phyloP scores from a whole-genome alignment of 1,140 invertebrate species.

The Sesamia nonagrioides region DNA sequence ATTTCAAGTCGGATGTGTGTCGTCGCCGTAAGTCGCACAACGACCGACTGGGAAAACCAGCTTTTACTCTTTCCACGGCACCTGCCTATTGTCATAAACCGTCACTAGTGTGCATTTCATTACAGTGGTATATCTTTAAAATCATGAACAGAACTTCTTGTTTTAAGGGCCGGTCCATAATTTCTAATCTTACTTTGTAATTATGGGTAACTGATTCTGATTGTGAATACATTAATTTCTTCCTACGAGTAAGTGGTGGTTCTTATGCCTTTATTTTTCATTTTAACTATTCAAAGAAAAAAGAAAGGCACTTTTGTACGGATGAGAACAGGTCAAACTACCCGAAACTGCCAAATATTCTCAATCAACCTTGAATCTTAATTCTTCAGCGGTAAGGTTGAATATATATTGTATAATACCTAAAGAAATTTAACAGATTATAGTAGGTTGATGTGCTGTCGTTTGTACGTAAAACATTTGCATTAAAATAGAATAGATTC shows the following conservation, averaged over 20 bases:
- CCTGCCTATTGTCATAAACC: conserved; percentile 77
- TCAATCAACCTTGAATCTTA: too few relatives aligned
- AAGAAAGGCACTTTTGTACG: too few relatives aligned
- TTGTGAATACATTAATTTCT: background rate
- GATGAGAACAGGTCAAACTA: too few relatives aligned
- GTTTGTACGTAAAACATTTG: too few relatives aligned
- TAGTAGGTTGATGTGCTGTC: too few relatives aligned
- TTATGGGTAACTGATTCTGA: background rate
- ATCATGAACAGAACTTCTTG: background rate
- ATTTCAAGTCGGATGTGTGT: conserved; percentile 80
- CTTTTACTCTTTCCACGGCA: conserved; percentile 76
- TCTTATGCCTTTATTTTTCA: background rate
- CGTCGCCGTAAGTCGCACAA: conserved; percentile 77
- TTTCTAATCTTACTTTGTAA: background rate
- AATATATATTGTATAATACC: too few relatives aligned
- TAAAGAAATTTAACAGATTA: too few relatives aligned
- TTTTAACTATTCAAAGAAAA: too few relatives aligned
- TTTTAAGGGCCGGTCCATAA: conserved; percentile 14
- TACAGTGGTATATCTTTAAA: conserved; percentile 5
- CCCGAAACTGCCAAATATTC: too few relatives aligned
- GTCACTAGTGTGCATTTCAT: conserved; percentile 38
- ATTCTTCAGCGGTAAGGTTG: too few relatives aligned
- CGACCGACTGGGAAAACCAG: conserved; percentile 77
- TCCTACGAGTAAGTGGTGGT: background rate
- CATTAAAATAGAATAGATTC: too few relatives aligned